Evolutionary conservation across 64 coral and sea anemone species (phyloP), one percentile per base, ranked within the genome.

Genomic region (Stichodactyla mertensii): DNA sequence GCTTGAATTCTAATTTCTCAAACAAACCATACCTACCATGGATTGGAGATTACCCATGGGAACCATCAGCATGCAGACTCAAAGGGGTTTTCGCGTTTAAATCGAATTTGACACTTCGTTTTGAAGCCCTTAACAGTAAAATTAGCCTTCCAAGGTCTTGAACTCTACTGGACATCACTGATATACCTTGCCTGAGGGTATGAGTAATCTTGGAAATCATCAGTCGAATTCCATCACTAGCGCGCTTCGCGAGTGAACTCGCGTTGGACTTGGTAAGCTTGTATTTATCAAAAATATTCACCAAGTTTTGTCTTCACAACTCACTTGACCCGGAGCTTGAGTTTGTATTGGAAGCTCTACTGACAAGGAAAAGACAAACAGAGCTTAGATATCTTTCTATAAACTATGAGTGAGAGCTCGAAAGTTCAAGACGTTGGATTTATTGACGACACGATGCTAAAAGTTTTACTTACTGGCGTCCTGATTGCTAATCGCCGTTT

Each of bases 151-250:
- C 54, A 81, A 81, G 51, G 53, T 53, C 53, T 81, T 55, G 53
- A 53, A 55, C 78, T 81, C 53, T n/a, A 6, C 5, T 53, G 53
- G 16, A 81, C 55, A 55, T 55, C 51, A 53, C 19, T 81, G 52
- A 53, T 81, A 81, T 53, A 51, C 4, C 52, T 52, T 54, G 9
- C 6, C n/a, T n/a, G 26, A 81, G 15, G 51, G 52, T 19, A 81
- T 55, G 69, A 74, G 26, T 74, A 28, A 81, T 81, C 78, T 7
- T 81, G 51, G 9, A 55, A 55, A 81, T 53, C 51, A 81, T 81
- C 78, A 81, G 14, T 11, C 19, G 78, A 81, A 81, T 81, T 81
- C 78, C 78, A 81, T 81, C 78, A 81, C 78, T 81, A 52, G 51
- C 52, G 52, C 53, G 0, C 0, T 24, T 24, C 18, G 13, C 78